phyloP scores from a whole-genome alignment of 1,140 invertebrate species.

The Megalonaias nervosa region DNA sequence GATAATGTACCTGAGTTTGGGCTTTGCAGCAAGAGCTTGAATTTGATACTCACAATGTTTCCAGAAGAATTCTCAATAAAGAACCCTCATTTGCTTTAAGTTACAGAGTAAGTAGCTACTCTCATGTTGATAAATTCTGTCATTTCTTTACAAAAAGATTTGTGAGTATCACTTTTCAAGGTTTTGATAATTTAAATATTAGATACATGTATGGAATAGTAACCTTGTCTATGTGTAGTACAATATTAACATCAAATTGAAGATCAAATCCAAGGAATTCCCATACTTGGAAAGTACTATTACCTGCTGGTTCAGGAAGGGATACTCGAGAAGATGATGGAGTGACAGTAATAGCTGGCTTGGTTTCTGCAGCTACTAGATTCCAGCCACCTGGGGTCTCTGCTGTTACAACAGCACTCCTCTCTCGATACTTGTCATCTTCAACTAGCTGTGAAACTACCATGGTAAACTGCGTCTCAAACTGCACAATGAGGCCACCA shows the following conservation, averaged over 20 bases:
- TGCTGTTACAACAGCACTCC: constrained; percentile 46
- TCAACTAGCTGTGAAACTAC: constrained; percentile 82
- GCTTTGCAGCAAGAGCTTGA: no score
- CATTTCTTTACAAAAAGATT: no score
- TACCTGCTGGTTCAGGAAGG: constrained; percentile 10
- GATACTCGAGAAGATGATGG: background rate
- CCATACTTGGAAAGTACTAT: background rate
- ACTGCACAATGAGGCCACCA: constrained; percentile 91
- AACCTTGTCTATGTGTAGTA: no score
- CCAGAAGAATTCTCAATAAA: no score
- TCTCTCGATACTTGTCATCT: constrained; percentile 72
- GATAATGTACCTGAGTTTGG: no score
- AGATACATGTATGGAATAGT: no score
- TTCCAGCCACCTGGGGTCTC: constrained; percentile 65
- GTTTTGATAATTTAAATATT: no score
- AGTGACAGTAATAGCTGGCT: constrained; percentile 24
- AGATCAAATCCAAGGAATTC: background rate
- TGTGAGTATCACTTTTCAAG: no score
- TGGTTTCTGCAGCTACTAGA: constrained; percentile 49
- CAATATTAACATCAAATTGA: background rate
- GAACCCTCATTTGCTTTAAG: no score
- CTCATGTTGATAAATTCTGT: no score
- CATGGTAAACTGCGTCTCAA: constrained; percentile 88
- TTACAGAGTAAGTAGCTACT: no score
- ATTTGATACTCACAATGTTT: no score